Evolutionary conservation across 2,113 vertebrate species (phyloP).

Genomic region (Neomonachus schauinslandi): DNA sequence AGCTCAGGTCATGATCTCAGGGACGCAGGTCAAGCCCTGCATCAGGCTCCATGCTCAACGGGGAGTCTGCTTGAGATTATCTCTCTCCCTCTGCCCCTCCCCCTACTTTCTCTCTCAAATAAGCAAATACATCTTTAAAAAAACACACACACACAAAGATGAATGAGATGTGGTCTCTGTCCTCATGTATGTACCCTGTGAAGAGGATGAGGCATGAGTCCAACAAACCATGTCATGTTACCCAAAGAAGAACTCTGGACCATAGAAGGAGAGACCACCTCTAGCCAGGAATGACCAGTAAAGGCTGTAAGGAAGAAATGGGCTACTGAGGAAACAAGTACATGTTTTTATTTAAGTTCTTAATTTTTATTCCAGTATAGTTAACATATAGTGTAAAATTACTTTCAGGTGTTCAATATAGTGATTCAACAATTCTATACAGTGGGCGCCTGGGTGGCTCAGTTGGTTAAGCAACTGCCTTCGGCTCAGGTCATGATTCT

Average conservation of each 20-base stretch:
- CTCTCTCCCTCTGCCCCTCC: neutral
- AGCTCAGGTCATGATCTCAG: neutral
- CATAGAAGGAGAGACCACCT: neutral
- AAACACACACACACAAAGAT: neutral
- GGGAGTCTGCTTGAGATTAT: neutral
- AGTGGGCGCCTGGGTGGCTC: too few relatives aligned
- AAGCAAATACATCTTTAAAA: neutral
- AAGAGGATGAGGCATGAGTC: neutral
- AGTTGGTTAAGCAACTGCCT: too few relatives aligned
- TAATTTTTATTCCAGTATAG: neutral
- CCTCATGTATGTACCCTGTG: neutral
- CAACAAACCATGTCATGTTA: too few relatives aligned
- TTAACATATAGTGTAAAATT: neutral
- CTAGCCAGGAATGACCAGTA: neutral
- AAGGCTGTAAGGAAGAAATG: neutral
- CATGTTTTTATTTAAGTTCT: neutral
- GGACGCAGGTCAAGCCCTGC: neutral
- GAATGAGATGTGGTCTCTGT: neutral
- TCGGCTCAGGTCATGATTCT: too few relatives aligned
- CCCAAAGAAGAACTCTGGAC: neutral
- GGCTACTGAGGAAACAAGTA: neutral
- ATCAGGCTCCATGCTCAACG: neutral
- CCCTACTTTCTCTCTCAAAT: neutral
- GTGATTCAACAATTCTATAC: neutral
- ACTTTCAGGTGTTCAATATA: neutral